phyloP scores from a whole-genome alignment of 2,888 invertebrate species.

The Lymantria monacha region DNA sequence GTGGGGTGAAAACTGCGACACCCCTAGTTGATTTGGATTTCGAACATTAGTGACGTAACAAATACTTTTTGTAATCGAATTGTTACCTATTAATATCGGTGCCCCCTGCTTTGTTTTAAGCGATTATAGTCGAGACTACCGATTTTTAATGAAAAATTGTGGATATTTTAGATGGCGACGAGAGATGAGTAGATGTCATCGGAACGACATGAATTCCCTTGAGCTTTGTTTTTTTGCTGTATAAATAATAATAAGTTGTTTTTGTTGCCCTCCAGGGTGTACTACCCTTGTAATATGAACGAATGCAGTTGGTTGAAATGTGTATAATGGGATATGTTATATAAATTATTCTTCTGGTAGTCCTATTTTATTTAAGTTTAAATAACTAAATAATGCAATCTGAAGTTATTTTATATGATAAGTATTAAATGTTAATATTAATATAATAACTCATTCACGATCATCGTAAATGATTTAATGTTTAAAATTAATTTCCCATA shows the following conservation, averaged over 20 bases:
- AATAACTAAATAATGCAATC: too few species aligned
- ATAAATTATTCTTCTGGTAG: too few species aligned
- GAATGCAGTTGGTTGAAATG: constrained; percentile 64
- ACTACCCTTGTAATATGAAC: constrained; percentile 70
- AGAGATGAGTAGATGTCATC: constrained; percentile 63
- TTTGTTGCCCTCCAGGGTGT: constrained; percentile 68
- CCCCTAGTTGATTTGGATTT: constrained; percentile 70
- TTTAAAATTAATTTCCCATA: too few species aligned
- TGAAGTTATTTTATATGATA: too few species aligned
- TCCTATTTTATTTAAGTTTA: too few species aligned
- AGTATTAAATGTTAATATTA: too few species aligned
- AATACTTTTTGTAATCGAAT: constrained; percentile 47
- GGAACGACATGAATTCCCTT: constrained; percentile 51
- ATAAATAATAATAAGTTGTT: constrained; percentile 73
- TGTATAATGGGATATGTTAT: not conserved
- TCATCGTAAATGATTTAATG: too few species aligned
- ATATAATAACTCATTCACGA: too few species aligned
- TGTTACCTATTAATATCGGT: constrained; percentile 39
- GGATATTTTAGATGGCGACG: constrained; percentile 53
- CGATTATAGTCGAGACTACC: constrained; percentile 53
- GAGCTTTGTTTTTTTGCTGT: constrained; percentile 47
- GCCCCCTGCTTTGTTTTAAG: constrained; percentile 69
- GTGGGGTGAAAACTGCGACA: constrained; percentile 66
- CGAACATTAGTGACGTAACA: constrained; percentile 43
- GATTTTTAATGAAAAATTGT: constrained; percentile 44